Evolutionary conservation across 2,888 invertebrate genomes (phyloP), one percentile per base, ranked within the genome.

Genomic region (Dorcus hopei): DNA sequence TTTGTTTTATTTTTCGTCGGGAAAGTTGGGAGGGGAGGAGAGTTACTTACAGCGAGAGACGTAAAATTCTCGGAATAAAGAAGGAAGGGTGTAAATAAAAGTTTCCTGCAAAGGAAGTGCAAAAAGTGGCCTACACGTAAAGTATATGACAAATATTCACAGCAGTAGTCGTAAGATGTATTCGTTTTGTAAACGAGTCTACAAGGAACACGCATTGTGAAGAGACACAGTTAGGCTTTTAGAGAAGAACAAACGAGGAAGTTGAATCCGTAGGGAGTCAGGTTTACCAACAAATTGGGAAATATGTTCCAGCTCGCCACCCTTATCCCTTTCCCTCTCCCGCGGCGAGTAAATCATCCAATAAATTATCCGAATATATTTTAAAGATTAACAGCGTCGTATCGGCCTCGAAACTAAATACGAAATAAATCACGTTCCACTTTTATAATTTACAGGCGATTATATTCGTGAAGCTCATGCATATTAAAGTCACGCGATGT

Each of bases 401-500:
- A 58, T 41, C 38, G 14, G 33, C 38, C 49, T 19, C 14, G 19
- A 11, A 49, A 49, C 33, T 33, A 48, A 14, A 23, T 49, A 19
- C 49, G 38, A 19, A 49, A 33, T 33, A 33, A 33, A 33, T 33
- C 26, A 33, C 26, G 26, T 33, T 14, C 23, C 49, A 49, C 58
- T 62, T 62, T 52, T 57, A 58, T 45, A 58, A 58, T 58, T 58
- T 53, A 59, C 56, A 41, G 43, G 54, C 58, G 64, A 62, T 65
- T 66, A 68, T 66, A 65, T 65, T 65, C 66, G 69, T 68, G 69
- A 68, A 68, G 62, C 59, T 63, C 65, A 66, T 70, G 69, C 68
- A 70, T 70, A 68, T 69, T 70, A 66, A 68, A 69, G 70, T 70
- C 70, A 70, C 70, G 70, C 70, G 62, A 70, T 62, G 63, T 65